Percentiles rank a stretch among this genome's conserved stretches.
phyloP scores from a whole-genome alignment of 2,113 vertebrate species.

The Cavia porcellus region DNA sequence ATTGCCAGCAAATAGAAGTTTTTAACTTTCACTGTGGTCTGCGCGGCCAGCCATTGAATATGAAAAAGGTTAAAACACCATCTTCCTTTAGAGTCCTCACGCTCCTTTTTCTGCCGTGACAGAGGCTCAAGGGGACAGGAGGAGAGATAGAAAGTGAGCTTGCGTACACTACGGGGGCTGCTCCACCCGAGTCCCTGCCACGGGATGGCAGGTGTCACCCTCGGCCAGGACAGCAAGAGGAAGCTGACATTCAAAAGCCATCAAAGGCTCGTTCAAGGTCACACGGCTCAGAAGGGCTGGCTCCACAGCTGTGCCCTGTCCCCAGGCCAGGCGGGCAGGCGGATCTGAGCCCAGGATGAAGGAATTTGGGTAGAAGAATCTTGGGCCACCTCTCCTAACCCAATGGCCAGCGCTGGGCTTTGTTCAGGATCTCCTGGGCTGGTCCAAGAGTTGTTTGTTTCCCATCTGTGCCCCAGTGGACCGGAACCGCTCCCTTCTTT shows the following conservation, averaged over 20 bases:
- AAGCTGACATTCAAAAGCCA: not conserved
- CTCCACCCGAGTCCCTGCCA: too few relatives aligned
- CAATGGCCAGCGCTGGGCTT: not conserved
- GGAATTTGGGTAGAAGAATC: not conserved
- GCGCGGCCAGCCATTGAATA: not conserved
- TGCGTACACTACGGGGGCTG: not conserved
- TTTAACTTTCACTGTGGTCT: not conserved
- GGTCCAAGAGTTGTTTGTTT: not conserved
- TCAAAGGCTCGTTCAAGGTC: slow-evolving; percentile 8
- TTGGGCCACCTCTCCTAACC: not conserved
- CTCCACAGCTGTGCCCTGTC: not conserved
- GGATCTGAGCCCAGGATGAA: not conserved
- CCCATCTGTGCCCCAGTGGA: not conserved
- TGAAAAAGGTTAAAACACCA: not conserved
- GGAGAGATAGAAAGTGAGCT: too few relatives aligned
- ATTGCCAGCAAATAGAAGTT: not conserved
- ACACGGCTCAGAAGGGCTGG: not conserved
- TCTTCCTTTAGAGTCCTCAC: not conserved
- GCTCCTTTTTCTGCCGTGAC: not conserved
- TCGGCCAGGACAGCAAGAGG: not conserved
- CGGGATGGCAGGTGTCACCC: not conserved
- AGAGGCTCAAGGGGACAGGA: not conserved
- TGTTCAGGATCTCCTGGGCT: not conserved
- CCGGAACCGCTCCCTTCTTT: not conserved
- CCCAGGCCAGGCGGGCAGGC: not conserved